Conservation (phyloP, 2,888 invertebrate genomes). For the Synanthedon formicaeformis region DNA sequence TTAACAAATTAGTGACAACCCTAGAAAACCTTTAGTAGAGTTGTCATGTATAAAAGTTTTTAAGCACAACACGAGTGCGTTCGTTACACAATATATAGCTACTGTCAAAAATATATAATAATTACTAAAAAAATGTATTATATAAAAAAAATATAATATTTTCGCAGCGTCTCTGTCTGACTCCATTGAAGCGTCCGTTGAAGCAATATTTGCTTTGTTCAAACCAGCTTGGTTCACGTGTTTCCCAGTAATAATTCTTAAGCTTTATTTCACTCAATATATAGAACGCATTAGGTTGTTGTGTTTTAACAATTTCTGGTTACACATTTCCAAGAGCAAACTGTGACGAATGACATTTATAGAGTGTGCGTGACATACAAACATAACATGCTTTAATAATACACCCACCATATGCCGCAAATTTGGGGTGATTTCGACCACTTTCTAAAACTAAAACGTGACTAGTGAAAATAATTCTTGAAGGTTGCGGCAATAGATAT, state of each 20-base stretch:
- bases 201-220: no score
- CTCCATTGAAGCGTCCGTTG: no score
- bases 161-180: no score
- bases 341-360: conserved; percentile 24
- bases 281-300: no score
- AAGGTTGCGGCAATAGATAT: no score
- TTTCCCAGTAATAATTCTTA: no score
- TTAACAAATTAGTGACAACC: conserved; percentile 9
- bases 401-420: conserved; percentile 5
- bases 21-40: conserved; percentile 15
- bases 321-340: conserved; percentile 18
- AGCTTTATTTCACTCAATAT: neutral
- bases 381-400: conserved; percentile 29
- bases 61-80: conserved; percentile 32
- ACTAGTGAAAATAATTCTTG: neutral
- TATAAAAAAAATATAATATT: no score
- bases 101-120: conserved; percentile 6
- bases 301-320: conserved; percentile 4
- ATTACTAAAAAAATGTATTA: no score
- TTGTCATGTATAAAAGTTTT: conserved; percentile 24
- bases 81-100: conserved; percentile 31
- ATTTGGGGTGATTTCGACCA: neutral
- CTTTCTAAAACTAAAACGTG: neutral
- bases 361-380: conserved; percentile 28
- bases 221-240: no score